Evolutionary conservation across 2,113 vertebrate species (phyloP).

Genomic region (Hydrochoerus hydrochaeris): DNA sequence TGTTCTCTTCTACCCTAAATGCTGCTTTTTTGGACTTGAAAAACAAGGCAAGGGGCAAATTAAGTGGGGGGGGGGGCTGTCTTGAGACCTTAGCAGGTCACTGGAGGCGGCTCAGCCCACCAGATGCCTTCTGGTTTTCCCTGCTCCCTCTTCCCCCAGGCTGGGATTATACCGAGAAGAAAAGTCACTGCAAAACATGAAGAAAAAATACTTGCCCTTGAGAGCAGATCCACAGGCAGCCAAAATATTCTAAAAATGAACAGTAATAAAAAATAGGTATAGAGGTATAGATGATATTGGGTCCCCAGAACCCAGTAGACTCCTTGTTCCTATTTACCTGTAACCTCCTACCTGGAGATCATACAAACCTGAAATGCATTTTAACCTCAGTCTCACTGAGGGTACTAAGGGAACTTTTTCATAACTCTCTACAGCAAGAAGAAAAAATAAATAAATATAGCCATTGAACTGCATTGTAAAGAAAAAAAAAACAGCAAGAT

Average conservation of each 20-base stretch:
- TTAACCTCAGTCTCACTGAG: not conserved
- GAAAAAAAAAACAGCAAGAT: not conserved
- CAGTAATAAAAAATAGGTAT: not conserved
- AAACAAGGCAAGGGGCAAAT: not conserved
- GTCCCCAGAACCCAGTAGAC: not conserved
- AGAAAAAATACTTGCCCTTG: not conserved
- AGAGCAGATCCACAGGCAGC: not conserved
- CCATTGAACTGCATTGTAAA: not conserved
- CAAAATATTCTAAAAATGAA: constrained; percentile 19
- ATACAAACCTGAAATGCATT: constrained; percentile 46
- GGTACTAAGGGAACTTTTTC: not conserved
- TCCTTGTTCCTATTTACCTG: not conserved
- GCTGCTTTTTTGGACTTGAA: constrained; percentile 13
- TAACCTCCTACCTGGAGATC: not conserved
- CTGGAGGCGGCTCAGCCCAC: not conserved
- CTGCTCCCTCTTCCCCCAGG: not conserved
- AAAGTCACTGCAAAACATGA: not conserved
- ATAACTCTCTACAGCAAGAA: not conserved
- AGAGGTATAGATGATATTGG: not conserved
- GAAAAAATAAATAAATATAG: not conserved
- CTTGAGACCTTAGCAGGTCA: not conserved
- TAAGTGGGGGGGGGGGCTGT: not conserved
- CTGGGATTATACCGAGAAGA: not conserved
- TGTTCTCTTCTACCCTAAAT: not conserved
- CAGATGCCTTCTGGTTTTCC: not conserved